Evolutionary conservation across 2,888 invertebrate species (phyloP), one percentile per base, ranked within the genome.

Genomic region (Crossocerus cetratus): DNA sequence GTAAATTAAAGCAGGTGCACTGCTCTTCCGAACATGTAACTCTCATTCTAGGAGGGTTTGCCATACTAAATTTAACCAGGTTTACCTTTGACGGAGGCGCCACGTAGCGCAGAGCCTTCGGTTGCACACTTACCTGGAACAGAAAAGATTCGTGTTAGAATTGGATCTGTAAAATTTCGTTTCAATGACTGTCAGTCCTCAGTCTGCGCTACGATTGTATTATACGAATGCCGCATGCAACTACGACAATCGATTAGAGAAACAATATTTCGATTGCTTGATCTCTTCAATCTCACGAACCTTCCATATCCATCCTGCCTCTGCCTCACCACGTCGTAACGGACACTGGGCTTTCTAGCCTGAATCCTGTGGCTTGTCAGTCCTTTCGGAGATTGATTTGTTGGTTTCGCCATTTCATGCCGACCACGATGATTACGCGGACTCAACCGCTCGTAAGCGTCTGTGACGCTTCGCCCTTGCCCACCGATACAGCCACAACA

Each of bases 251-350:
- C 8, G 8, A 32, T 32, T 32, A 8, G 8, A 32, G 3, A 32
- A 32, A 3, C 1, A 3, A 32, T 32, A 32, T 32, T 32, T 32
- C 8, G 0, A 8, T 32, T 1, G 32, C 11, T 8, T 32, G 8
- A 8, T 32, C 32, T 11, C 11, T 32, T 32, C 5, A 32, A 32
- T 32, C 8, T 32, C 5, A 32, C 32, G 76, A 80, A 86, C 86
- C 86, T 85, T 69, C 78, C 77, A 49, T 67, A 81, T 58, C 80
- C 80, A 21, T 76, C 82, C 3, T 83, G 79, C 61, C 87, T 87
- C 3, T 83, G 79, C 61, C 87, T 87, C 32, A 88, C 87, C 20
- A 82, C 87, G 61, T 88, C 87, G 76, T 87, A 87, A 3, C 87
- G 84, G 14, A 86, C 78, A 69, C 87, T 84, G 58, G 83, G 84